Conservation (phyloP, 2,797 vertebrate species). For the Staurois parvus region DNA sequence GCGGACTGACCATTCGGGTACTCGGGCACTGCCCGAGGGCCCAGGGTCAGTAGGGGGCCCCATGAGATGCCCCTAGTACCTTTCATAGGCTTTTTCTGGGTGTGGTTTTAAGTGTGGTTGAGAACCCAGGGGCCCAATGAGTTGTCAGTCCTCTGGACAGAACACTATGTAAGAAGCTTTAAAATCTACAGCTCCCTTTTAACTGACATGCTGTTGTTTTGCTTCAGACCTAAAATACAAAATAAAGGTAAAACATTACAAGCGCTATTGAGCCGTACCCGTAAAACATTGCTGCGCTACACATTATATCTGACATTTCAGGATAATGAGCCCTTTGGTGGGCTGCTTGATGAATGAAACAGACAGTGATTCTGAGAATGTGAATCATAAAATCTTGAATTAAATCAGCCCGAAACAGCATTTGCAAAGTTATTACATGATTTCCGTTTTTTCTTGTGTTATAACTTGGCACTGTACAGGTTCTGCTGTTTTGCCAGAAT, state of each 20-base stretch:
- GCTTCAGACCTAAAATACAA: background rate
- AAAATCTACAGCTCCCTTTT: background rate
- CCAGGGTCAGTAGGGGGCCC: too few species aligned
- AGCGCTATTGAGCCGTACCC: slow-evolving; percentile 35
- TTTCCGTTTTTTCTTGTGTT: slow-evolving; percentile 13
- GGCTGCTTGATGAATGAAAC: slow-evolving; percentile 54
- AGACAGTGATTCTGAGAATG: slow-evolving; percentile 56
- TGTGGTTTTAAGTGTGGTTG: too few species aligned
- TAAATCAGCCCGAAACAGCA: slow-evolving; percentile 32
- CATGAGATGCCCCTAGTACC: too few species aligned
- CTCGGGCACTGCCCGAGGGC: too few species aligned
- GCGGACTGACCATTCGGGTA: too few species aligned
- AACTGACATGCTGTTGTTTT: background rate
- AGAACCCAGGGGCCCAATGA: too few species aligned
- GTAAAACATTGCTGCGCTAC: slow-evolving; percentile 37
- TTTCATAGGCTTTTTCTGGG: too few species aligned
- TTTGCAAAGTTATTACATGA: slow-evolving; percentile 30
- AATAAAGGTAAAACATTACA: slow-evolving; percentile 46
- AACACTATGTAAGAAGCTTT: too few species aligned
- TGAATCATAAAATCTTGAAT: slow-evolving; percentile 52
- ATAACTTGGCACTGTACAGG: background rate
- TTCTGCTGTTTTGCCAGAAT: background rate
- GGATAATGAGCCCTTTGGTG: slow-evolving; percentile 52
- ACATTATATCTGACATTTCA: slow-evolving; percentile 57
- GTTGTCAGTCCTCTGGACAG: too few species aligned